A percentile compares a stretch with the other conserved stretches of the same genome.
Evolutionary conservation across 2,797 vertebrate species (phyloP).

Genomic region (Acrocephalus scirpaceus): DNA sequence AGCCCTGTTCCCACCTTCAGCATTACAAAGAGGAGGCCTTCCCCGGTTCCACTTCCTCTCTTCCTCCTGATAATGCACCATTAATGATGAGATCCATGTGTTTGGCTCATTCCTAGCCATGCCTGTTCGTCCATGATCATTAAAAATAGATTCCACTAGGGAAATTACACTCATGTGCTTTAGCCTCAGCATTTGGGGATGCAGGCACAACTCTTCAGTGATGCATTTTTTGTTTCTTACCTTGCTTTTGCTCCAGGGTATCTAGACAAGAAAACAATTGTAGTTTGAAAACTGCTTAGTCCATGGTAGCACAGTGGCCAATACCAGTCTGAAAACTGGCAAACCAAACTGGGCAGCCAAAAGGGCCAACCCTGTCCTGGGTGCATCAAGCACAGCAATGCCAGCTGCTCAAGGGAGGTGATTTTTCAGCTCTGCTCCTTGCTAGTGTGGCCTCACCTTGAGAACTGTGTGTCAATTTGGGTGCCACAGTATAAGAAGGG

Average conservation of each 20-base stretch:
- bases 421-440: not conserved
- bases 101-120: not conserved
- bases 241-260: not conserved
- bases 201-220: not conserved
- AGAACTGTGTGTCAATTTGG: not conserved
- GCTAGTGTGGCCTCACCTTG: not conserved
- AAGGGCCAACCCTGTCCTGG: not conserved
- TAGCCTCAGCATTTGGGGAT: not conserved
- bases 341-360: not conserved
- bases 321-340: not conserved
- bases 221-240: not conserved
- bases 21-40: not conserved
- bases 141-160: not conserved
- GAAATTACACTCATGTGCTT: not conserved
- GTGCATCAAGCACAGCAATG: not conserved
- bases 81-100: not conserved
- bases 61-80: not conserved
- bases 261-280: not conserved
- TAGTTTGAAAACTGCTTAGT: not conserved
- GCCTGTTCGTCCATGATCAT: not conserved
- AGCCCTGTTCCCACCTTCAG: not conserved
- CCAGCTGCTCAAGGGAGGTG: not conserved
- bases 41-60: not conserved
- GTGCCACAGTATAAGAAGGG: not conserved
- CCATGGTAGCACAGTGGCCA: not conserved